These are phyloP conservation scores for Corythaixoides concolor DNA, from an alignment of 2,113 vertebrate genomes.

Conservation along the genomic window DNA sequence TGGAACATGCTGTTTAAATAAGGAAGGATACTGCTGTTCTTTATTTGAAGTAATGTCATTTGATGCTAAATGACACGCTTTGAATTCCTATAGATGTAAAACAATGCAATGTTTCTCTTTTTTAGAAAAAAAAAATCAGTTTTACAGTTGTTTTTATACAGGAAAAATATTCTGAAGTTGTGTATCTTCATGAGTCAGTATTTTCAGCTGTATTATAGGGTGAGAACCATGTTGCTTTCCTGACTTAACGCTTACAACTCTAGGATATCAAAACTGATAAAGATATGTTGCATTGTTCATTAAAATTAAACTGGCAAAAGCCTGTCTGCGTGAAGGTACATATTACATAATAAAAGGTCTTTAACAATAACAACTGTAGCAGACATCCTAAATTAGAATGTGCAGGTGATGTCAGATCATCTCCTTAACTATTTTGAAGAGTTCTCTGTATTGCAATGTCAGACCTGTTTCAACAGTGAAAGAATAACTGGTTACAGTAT, in stretches of 20 bases:
- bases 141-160: neutral
- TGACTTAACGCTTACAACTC: neutral
- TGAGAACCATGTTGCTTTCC: neutral
- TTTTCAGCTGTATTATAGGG: neutral
- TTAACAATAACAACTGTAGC: neutral
- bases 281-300: neutral
- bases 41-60: neutral
- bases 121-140: neutral
- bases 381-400: neutral
- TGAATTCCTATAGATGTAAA: neutral
- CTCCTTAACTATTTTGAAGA: neutral
- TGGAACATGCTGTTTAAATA: neutral
- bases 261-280: neutral
- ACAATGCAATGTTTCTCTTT: neutral
- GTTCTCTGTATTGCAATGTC: neutral
- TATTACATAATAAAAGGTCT: neutral
- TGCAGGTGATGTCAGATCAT: neutral
- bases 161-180: neutral
- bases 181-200: neutral
- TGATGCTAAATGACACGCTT: neutral
- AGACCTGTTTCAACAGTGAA: neutral
- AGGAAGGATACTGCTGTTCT: neutral
- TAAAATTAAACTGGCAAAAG: neutral
- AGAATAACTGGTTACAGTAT: neutral
- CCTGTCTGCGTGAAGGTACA: neutral